phyloP scores from a whole-genome alignment of 2,797 vertebrate genomes.

The Potorous gilbertii region DNA sequence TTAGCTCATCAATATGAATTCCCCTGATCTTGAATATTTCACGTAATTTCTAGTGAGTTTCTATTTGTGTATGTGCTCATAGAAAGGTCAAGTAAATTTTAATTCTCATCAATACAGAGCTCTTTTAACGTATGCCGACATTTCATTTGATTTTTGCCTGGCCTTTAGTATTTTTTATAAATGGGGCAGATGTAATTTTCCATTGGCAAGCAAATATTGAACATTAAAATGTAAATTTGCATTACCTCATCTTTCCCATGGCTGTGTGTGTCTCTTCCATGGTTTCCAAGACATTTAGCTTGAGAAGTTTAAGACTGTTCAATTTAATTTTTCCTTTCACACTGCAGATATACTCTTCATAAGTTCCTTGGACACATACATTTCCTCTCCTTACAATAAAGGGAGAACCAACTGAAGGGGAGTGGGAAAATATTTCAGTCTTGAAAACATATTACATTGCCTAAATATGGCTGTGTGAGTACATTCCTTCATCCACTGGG shows the following conservation, averaged over 20 bases:
- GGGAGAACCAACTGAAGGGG: not conserved
- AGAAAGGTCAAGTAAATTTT: not conserved
- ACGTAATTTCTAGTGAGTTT: not conserved
- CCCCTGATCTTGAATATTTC: not conserved
- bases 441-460: not conserved
- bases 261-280: not conserved
- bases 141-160: not conserved
- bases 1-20: not conserved
- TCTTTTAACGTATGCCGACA: not conserved
- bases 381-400: not conserved
- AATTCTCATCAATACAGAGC: not conserved
- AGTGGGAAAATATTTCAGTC: not conserved
- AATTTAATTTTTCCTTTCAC: not conserved
- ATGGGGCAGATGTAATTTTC: not conserved
- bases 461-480: not conserved
- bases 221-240: not conserved
- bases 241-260: not conserved
- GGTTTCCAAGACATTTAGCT: not conserved
- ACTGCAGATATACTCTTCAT: not conserved
- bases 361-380: not conserved
- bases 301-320: not conserved
- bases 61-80: not conserved
- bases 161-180: not conserved
- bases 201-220: not conserved
- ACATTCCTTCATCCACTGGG: not conserved